A percentile compares a stretch with the other conserved stretches of the same genome.
Conservation (phyloP, 2,797 vertebrate genomes). For the Gadopsis bispinosus region DNA sequence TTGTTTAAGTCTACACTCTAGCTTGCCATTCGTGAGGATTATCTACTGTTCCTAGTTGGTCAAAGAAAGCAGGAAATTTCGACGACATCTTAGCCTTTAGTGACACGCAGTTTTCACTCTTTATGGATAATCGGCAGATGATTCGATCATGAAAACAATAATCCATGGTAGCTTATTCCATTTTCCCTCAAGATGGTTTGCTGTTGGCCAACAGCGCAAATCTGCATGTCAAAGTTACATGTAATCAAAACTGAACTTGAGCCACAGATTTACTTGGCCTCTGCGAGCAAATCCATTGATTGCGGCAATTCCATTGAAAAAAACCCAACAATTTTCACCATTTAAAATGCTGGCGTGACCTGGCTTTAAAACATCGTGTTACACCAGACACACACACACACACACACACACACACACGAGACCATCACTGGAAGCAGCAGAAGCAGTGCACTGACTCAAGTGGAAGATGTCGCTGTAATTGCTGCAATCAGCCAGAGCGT, state of each 20-base stretch:
- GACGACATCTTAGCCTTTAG: too few species aligned
- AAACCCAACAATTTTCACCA: background rate
- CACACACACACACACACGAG: background rate
- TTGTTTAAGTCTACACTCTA: too few species aligned
- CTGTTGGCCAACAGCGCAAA: background rate
- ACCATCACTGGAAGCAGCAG: conserved; percentile 4
- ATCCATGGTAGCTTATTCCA: background rate
- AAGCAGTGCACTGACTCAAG: conserved; percentile 3
- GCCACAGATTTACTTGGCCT: background rate
- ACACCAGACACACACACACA: conserved; percentile 2
- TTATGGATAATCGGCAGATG: background rate
- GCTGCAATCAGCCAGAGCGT: conserved; percentile 4
- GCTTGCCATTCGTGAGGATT: too few species aligned
- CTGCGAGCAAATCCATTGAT: background rate
- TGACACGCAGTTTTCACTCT: too few species aligned
- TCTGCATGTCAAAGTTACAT: background rate
- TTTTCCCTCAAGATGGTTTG: background rate
- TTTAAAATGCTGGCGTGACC: background rate
- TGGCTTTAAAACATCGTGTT: background rate
- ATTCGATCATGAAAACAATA: background rate
- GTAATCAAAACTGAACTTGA: background rate
- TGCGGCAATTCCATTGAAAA: too few species aligned
- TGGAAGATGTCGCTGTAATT: background rate
- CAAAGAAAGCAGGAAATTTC: too few species aligned
- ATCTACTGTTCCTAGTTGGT: too few species aligned